Conservation (phyloP, 1,140 invertebrate species). For the Oryctes rhinoceros region DNA sequence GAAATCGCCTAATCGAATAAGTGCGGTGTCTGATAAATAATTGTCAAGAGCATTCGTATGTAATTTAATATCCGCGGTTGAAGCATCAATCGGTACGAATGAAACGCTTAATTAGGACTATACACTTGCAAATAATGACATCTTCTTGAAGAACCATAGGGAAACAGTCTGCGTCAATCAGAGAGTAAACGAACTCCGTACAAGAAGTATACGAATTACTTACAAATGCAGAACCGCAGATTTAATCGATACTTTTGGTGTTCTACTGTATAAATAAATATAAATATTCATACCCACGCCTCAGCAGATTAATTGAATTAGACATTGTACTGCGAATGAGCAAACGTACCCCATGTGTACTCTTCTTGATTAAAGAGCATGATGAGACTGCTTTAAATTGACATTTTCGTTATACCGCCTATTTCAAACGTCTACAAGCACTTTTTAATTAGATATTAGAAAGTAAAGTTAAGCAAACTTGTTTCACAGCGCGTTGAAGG, state of each 20-base stretch:
- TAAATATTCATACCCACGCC: constrained; percentile 12
- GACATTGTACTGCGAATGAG: not conserved
- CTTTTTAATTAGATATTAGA: not conserved
- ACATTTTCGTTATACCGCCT: not conserved
- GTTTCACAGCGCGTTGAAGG: not conserved
- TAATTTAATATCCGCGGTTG: too few species aligned
- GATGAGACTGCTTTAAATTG: constrained; percentile 7
- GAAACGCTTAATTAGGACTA: too few species aligned
- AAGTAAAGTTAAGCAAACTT: not conserved
- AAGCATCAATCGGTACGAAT: too few species aligned
- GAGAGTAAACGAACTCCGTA: too few species aligned
- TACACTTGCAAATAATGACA: too few species aligned
- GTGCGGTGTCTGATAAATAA: too few species aligned
- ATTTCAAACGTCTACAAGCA: not conserved
- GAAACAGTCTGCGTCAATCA: too few species aligned
- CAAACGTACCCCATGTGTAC: constrained; percentile 21
- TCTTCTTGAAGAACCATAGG: too few species aligned
- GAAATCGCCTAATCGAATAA: too few species aligned
- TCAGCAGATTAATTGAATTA: constrained; percentile 7
- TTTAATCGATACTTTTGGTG: not conserved
- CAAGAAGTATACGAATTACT: too few species aligned
- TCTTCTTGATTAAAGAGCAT: constrained; percentile 15
- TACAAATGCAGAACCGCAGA: too few species aligned
- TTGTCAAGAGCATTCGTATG: too few species aligned
- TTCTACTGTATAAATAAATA: constrained; percentile 5